phyloP scores from a whole-genome alignment of 2,888 invertebrate species.

The Saturnia pavonia region DNA sequence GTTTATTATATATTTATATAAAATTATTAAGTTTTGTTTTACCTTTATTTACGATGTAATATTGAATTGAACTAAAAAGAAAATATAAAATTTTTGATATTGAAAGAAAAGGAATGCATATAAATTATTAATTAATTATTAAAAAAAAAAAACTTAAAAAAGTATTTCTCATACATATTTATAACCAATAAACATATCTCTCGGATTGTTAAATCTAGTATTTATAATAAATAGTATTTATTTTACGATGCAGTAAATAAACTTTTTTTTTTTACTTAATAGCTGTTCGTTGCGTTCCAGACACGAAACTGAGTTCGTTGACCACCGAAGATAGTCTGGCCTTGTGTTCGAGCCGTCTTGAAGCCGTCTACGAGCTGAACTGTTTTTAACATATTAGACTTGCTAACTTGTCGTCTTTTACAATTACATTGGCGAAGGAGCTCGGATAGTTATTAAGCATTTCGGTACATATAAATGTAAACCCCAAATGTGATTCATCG shows the following conservation, averaged over 20 bases:
- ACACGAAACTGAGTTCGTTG: conserved; percentile 59
- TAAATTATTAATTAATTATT: too few species aligned
- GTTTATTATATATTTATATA: background rate
- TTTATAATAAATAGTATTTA: conserved; percentile 1
- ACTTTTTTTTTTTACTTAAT: conserved; percentile 49
- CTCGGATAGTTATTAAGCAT: conserved; percentile 14
- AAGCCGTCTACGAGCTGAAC: conserved; percentile 41
- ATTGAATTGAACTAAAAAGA: too few species aligned
- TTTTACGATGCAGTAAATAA: conserved; percentile 22
- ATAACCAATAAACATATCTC: background rate
- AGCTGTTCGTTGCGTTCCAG: conserved; percentile 43
- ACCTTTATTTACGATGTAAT: too few species aligned
- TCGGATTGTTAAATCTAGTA: background rate
- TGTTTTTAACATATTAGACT: conserved; percentile 24
- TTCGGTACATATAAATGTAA: conserved; percentile 17
- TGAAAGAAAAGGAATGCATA: too few species aligned
- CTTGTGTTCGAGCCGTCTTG: conserved; percentile 53
- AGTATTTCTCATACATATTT: background rate
- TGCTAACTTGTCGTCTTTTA: background rate
- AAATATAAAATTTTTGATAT: too few species aligned
- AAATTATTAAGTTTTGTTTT: background rate
- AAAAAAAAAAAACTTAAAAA: too few species aligned
- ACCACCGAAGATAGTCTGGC: conserved; percentile 65
- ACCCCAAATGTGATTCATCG: conserved; percentile 36
- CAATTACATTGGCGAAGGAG: background rate